Percentiles rank a stretch among this genome's conserved stretches.
Evolutionary conservation across 2,113 vertebrate species (phyloP).

Genomic region (Ageneiosus marmoratus): DNA sequence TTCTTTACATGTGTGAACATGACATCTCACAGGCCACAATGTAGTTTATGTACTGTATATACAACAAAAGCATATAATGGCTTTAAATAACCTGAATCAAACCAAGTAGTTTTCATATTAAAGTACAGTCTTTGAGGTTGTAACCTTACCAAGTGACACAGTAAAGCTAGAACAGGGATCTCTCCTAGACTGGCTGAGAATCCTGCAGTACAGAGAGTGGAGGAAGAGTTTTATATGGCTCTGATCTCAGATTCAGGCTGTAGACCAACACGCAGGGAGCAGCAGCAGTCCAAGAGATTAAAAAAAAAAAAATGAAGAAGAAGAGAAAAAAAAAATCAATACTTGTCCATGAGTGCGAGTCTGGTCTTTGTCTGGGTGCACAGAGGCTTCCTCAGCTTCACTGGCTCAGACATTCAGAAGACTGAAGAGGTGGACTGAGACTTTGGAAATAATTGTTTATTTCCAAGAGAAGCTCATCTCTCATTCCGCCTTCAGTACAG

Average conservation of each 20-base stretch:
- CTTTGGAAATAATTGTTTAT: neutral
- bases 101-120: constrained; percentile 2
- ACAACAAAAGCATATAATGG: constrained; percentile 10
- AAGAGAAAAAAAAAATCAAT: neutral
- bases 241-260: constrained; percentile 29
- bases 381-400: constrained; percentile 20
- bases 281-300: constrained; percentile 14
- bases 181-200: constrained; percentile 6
- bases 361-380: constrained; percentile 15
- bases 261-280: constrained; percentile 1
- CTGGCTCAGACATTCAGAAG: constrained; percentile 30
- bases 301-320: neutral
- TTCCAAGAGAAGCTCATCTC: constrained; percentile 22
- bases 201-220: constrained; percentile 4
- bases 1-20: constrained; percentile 29
- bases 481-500: constrained; percentile 6
- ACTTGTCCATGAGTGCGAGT: constrained; percentile 13
- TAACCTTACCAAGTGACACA: constrained; percentile 7
- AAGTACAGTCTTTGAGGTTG: constrained; percentile 4
- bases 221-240: constrained; percentile 35
- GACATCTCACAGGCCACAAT: neutral
- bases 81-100: constrained; percentile 24
- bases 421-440: constrained; percentile 10
- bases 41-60: neutral
- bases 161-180: constrained; percentile 28